Evolutionary conservation across 53 echinoderm and acorn worm genomes (phyloP).

Genomic region (Astropecten irregularis): DNA sequence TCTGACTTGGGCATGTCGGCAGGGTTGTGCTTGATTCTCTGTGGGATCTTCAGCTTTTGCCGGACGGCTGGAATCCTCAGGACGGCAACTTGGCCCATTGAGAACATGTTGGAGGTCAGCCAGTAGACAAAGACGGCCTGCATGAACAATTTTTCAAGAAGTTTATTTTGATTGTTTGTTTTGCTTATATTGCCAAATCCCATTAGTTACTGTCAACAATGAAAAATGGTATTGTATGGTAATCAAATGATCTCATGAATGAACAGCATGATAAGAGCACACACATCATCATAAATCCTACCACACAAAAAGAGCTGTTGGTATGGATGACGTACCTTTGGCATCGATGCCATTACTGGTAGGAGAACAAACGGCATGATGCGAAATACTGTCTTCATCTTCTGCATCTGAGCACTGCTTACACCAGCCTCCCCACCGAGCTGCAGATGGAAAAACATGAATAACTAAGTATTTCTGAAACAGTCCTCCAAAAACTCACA

Average conservation of each 20-base stretch:
- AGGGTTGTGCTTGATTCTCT: constrained; percentile 79
- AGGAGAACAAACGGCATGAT: constrained; percentile 89
- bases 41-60: constrained; percentile 71
- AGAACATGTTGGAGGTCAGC: constrained; percentile 80
- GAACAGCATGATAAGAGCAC: too few species aligned
- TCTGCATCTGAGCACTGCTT: constrained; percentile 87
- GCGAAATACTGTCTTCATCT: constrained; percentile 75
- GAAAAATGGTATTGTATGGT: too few species aligned
- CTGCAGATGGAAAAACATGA: constrained; percentile 58
- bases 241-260: too few species aligned
- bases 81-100: constrained; percentile 76
- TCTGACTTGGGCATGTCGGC: constrained; percentile 77
- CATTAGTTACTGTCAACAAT: too few species aligned
- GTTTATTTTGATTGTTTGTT: not conserved
- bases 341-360: constrained; percentile 84
- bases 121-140: constrained; percentile 95
- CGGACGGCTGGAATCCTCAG: constrained; percentile 78
- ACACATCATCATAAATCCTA: too few species aligned
- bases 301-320: too few species aligned
- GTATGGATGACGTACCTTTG: too few species aligned
- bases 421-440: constrained; percentile 96
- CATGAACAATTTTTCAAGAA: not conserved
- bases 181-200: not conserved
- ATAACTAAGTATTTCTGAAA: too few species aligned
- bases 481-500: too few species aligned